These are phyloP conservation scores for Amphiprion percula DNA, from an alignment of 2,113 vertebrate genomes.

Conservation along the genomic window DNA sequence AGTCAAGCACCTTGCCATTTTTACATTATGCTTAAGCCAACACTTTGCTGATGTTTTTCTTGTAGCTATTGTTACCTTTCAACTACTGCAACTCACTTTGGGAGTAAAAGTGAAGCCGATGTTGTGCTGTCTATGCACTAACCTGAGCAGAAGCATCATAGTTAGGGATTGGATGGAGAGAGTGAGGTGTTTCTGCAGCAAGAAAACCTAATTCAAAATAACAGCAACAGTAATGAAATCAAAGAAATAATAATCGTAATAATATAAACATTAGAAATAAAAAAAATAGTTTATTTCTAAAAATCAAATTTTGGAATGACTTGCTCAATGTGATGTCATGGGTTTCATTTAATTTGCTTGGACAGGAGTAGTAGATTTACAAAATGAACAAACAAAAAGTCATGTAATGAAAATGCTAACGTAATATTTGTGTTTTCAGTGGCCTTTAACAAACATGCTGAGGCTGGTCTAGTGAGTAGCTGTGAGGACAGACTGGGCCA, in stretches of 20 bases:
- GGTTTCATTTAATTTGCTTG: not conserved
- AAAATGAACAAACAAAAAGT: not conserved
- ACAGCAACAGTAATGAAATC: not conserved
- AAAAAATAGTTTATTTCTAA: too few species aligned
- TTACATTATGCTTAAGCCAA: conserved; percentile 8
- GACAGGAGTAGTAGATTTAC: not conserved
- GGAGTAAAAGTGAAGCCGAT: not conserved
- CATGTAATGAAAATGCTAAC: not conserved
- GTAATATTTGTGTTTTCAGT: not conserved
- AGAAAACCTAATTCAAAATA: not conserved
- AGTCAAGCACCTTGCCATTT: not conserved
- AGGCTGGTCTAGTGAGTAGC: not conserved
- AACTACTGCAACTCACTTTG: not conserved
- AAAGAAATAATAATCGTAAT: not conserved
- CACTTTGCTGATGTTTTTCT: not conserved
- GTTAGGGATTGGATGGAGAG: not conserved
- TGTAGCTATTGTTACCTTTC: not conserved
- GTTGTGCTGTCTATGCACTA: not conserved
- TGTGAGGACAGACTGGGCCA: not conserved
- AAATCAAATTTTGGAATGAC: not conserved
- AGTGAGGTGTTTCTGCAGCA: not conserved
- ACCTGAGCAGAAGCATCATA: not conserved
- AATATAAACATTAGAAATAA: too few species aligned
- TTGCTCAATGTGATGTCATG: not conserved
- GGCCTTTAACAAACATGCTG: not conserved